Evolutionary conservation across 2,888 invertebrate genomes (phyloP).

Genomic region (Trimorus sp.): DNA sequence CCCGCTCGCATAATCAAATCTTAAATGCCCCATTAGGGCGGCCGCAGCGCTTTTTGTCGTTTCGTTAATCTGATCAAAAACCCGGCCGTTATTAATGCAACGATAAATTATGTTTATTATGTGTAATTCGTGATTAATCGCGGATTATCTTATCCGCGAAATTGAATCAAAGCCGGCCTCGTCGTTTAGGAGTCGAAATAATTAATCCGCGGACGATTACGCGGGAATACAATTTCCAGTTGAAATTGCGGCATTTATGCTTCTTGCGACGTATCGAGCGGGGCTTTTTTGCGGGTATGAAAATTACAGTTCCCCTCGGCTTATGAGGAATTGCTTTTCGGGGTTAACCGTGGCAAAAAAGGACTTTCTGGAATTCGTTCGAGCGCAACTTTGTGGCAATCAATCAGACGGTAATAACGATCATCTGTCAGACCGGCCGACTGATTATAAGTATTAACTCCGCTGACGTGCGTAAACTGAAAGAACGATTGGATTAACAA

Average conservation of each 20-base stretch:
- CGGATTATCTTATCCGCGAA: background rate
- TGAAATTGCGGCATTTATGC: background rate
- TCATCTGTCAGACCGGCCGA: too few relatives aligned
- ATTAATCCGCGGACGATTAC: conserved; percentile 14
- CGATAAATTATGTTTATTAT: conserved; percentile 16
- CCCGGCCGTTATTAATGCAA: background rate
- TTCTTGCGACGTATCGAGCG: too few relatives aligned
- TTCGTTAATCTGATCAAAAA: conserved; percentile 4
- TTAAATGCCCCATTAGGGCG: conserved; percentile 38
- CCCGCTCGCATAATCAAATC: conserved; percentile 48
- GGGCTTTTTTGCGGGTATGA: too few relatives aligned
- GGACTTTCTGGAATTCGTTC: too few relatives aligned
- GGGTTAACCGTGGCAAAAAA: too few relatives aligned
- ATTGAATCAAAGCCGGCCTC: conserved; percentile 13
- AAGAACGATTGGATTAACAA: too few relatives aligned
- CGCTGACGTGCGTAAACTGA: too few relatives aligned
- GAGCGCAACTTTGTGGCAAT: too few relatives aligned
- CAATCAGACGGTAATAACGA: too few relatives aligned
- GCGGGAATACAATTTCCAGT: conserved; percentile 2
- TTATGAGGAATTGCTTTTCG: too few relatives aligned
- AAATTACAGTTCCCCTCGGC: too few relatives aligned
- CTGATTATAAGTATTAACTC: too few relatives aligned
- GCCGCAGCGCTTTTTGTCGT: conserved; percentile 9
- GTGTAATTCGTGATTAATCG: background rate
- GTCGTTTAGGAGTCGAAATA: conserved; percentile 18